Evolutionary conservation across 2,113 vertebrate species (phyloP).

Genomic region (Bufo gargarizans): DNA sequence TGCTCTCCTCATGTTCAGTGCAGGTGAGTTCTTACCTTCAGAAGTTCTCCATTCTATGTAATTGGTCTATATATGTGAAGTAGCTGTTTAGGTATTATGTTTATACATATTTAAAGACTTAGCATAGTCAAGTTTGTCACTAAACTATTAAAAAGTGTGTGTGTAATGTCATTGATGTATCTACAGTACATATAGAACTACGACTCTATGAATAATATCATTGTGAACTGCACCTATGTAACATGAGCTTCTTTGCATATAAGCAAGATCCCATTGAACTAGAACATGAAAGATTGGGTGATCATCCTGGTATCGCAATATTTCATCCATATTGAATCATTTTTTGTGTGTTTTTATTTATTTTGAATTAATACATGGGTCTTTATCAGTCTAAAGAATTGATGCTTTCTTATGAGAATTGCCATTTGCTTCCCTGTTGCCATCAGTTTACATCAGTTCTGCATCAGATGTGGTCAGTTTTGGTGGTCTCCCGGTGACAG

Average conservation of each 20-base stretch:
- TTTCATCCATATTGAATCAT: neutral
- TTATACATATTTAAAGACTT: neutral
- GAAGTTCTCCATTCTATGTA: neutral
- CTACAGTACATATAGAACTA: neutral
- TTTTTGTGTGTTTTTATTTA: neutral
- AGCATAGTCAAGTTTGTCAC: neutral
- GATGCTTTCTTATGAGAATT: neutral
- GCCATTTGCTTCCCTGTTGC: neutral
- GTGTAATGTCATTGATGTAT: neutral
- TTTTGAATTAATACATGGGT: too few relatives aligned
- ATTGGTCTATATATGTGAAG: neutral
- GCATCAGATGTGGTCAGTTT: neutral
- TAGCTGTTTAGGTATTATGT: neutral
- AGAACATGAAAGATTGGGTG: neutral
- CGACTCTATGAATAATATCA: neutral
- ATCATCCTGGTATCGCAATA: neutral
- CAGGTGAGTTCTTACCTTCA: constrained; percentile 11
- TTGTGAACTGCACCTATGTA: neutral
- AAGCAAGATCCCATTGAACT: neutral
- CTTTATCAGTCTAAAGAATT: too few relatives aligned
- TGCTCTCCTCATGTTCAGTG: constrained; percentile 27
- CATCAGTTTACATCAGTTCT: neutral
- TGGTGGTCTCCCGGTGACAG: neutral
- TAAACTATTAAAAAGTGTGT: neutral
- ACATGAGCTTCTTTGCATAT: neutral